Percentiles rank a stretch among this genome's conserved stretches.
Evolutionary conservation across 2,888 invertebrate species (phyloP).

Genomic region (Protonemura montana): DNA sequence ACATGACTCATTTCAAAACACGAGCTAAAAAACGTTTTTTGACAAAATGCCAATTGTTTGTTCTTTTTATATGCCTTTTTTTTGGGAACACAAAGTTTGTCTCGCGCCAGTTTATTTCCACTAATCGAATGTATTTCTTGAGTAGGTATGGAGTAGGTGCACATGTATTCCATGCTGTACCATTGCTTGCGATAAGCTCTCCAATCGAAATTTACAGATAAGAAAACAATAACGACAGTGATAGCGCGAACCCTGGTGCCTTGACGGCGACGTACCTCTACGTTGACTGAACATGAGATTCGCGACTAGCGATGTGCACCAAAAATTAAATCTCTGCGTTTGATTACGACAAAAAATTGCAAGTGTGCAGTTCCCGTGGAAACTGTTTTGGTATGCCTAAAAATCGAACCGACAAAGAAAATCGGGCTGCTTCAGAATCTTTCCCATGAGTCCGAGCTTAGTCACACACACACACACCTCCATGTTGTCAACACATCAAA

Average conservation of each 20-base stretch:
- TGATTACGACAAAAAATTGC: too few species aligned
- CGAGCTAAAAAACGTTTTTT: not conserved
- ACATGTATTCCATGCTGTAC: not conserved
- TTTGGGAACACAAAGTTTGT: constrained; percentile 25
- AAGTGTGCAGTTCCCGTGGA: too few species aligned
- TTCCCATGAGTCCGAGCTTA: too few species aligned
- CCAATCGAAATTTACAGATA: not conserved
- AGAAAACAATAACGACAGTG: not conserved
- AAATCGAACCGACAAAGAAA: too few species aligned
- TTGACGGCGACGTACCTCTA: not conserved
- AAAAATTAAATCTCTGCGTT: too few species aligned
- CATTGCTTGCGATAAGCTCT: not conserved
- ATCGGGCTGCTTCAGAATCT: too few species aligned
- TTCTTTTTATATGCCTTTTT: constrained; percentile 30
- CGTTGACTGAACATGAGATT: too few species aligned
- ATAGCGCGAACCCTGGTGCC: not conserved
- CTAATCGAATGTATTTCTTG: not conserved
- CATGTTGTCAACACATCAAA: not conserved
- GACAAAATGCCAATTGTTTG: constrained; percentile 38
- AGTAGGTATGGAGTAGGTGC: not conserved
- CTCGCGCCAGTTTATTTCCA: not conserved
- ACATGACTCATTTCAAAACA: constrained; percentile 39
- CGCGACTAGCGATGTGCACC: too few species aligned
- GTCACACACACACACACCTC: too few species aligned
- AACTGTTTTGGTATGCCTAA: too few species aligned